Evolutionary conservation across 1,140 invertebrate species (phyloP).

Genomic region (Drosophila erecta): DNA sequence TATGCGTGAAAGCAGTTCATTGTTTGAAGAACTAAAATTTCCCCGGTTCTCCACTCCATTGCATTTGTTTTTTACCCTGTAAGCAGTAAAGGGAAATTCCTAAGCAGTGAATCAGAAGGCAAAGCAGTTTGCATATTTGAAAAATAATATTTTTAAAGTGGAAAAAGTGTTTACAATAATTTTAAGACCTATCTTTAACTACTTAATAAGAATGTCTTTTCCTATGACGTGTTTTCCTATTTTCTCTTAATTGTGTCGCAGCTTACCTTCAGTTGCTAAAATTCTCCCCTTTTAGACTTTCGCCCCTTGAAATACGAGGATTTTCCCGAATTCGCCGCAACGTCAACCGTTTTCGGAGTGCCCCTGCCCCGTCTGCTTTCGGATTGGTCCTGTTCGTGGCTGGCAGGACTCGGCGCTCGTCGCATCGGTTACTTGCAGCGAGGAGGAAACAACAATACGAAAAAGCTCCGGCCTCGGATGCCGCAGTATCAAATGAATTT

Average conservation of each 20-base stretch:
- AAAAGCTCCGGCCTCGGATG: slow-evolving; percentile 32
- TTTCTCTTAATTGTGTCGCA: no score
- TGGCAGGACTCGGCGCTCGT: slow-evolving; percentile 9
- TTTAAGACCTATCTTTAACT: no score
- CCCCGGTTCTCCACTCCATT: no score
- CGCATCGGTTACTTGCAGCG: slow-evolving; percentile 14
- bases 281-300: neutral
- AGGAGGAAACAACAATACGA: slow-evolving; percentile 23
- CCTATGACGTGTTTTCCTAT: no score
- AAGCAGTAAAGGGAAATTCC: neutral
- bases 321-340: slow-evolving; percentile 17
- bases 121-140: neutral
- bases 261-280: no score
- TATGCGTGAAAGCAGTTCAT: neutral
- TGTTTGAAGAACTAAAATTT: no score
- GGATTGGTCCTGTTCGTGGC: neutral
- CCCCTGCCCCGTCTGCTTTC: neutral
- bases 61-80: no score
- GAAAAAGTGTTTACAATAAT: no score
- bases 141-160: no score
- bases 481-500: slow-evolving; percentile 70
- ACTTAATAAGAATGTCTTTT: no score
- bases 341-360: slow-evolving; percentile 1
- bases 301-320: slow-evolving; percentile 10
- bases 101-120: neutral